Conservation (phyloP, 2,797 vertebrate species). For the Yasuhikotakia modesta region DNA sequence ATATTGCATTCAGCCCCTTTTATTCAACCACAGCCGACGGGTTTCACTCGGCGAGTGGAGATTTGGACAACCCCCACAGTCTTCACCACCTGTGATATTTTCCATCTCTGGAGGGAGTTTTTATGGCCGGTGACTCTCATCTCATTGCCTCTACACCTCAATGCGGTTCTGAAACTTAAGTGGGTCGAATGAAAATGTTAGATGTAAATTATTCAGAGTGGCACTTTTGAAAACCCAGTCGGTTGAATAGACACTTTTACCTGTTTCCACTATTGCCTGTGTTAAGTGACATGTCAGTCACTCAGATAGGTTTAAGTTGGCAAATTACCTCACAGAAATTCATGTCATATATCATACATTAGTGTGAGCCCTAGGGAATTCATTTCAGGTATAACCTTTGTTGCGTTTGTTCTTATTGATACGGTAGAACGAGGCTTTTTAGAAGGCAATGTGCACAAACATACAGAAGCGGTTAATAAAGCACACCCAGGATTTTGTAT, state of each 20-base stretch:
- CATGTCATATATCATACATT: slow-evolving; percentile 13
- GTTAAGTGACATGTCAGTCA: slow-evolving; percentile 40
- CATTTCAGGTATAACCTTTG: slow-evolving; percentile 42
- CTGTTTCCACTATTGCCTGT: background rate
- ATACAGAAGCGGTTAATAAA: slow-evolving; percentile 16
- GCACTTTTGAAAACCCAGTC: slow-evolving; percentile 32
- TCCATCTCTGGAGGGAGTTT: slow-evolving; percentile 59
- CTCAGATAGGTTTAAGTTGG: slow-evolving; percentile 16
- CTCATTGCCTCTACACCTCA: slow-evolving; percentile 53
- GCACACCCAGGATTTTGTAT: slow-evolving; percentile 19
- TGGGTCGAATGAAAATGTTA: slow-evolving; percentile 56
- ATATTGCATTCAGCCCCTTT: slow-evolving; percentile 57
- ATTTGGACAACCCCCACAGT: slow-evolving; percentile 57
- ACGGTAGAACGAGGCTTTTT: slow-evolving; percentile 27
- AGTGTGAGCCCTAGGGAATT: background rate
- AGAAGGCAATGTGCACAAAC: background rate
- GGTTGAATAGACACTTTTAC: slow-evolving; percentile 31
- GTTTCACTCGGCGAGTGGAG: slow-evolving; percentile 48
- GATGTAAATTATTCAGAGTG: slow-evolving; percentile 44
- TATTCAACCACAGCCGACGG: slow-evolving; percentile 44
- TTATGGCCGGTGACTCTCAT: slow-evolving; percentile 54
- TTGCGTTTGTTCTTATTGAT: background rate
- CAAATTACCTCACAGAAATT: slow-evolving; percentile 13
- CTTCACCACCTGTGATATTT: slow-evolving; percentile 61
- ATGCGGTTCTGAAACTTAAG: slow-evolving; percentile 51